A percentile compares a stretch with the other conserved stretches of the same genome.
Evolutionary conservation across 2,888 invertebrate species (phyloP).

Genomic region (Chelonus formosanus): DNA sequence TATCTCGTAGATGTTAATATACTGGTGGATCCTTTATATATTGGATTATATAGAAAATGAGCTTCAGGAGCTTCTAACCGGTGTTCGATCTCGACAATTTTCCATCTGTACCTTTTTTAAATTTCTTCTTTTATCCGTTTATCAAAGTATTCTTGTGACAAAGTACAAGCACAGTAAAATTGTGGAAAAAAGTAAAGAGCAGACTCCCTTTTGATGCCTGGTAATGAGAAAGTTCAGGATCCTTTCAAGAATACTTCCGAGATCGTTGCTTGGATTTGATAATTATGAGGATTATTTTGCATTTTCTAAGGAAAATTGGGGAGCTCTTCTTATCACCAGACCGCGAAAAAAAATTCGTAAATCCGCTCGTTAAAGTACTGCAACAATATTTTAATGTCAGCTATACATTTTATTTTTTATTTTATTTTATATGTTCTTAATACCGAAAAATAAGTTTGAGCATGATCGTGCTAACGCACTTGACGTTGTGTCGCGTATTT

Average conservation of each 20-base stretch:
- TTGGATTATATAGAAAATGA: not conserved
- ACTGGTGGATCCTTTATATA: not conserved
- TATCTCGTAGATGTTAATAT: slow-evolving; percentile 16
- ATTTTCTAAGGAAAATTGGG: slow-evolving; percentile 37
- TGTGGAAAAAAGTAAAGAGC: slow-evolving; percentile 25
- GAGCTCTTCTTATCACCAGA: slow-evolving; percentile 56
- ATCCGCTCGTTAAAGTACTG: slow-evolving; percentile 58
- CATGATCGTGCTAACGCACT: slow-evolving; percentile 42
- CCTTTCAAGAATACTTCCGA: slow-evolving; percentile 57
- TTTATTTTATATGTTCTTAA: not conserved
- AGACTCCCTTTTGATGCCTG: slow-evolving; percentile 51
- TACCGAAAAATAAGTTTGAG: slow-evolving; percentile 7
- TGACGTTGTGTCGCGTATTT: slow-evolving; percentile 39
- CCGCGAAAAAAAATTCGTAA: slow-evolving; percentile 60
- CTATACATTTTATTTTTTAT: not conserved
- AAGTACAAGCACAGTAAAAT: slow-evolving; percentile 15
- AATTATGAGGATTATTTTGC: slow-evolving; percentile 63
- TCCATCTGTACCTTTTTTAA: not conserved
- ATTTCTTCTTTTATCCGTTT: slow-evolving; percentile 31
- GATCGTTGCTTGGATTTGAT: slow-evolving; percentile 59
- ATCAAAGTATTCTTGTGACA: slow-evolving; percentile 28
- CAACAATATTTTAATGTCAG: slow-evolving; percentile 27
- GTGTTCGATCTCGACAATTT: not conserved
- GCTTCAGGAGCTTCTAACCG: not conserved
- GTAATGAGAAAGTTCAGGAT: slow-evolving; percentile 62